Percentiles rank a stretch among this genome's conserved stretches.
phyloP scores from a whole-genome alignment of 2,797 vertebrate genomes.

The Amblyopsis hoosieri region DNA sequence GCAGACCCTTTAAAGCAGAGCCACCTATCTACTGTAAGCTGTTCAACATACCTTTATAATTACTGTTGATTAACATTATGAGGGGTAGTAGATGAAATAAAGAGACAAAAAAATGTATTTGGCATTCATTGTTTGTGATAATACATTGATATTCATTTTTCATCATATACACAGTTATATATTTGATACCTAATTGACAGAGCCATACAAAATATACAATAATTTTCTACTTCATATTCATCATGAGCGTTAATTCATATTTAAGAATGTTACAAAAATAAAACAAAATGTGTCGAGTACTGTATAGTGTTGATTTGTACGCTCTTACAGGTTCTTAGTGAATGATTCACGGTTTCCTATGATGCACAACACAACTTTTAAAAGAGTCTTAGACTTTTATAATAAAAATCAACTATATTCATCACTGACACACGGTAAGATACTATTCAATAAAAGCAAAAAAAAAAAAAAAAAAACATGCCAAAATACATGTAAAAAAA shows the following conservation, averaged over 20 bases:
- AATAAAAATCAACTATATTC: slow-evolving; percentile 78
- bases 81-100: slow-evolving; percentile 36
- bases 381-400: slow-evolving; percentile 80
- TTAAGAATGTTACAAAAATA: slow-evolving; percentile 61
- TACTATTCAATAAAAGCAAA: slow-evolving; percentile 77
- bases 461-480: slow-evolving; percentile 82
- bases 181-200: slow-evolving; percentile 59
- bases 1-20: slow-evolving; percentile 9
- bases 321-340: slow-evolving; percentile 85
- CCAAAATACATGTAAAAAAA: slow-evolving; percentile 86
- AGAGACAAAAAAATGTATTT: slow-evolving; percentile 67
- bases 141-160: slow-evolving; percentile 62
- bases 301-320: slow-evolving; percentile 68
- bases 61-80: slow-evolving; percentile 5
- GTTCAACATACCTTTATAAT: slow-evolving; percentile 1
- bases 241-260: slow-evolving; percentile 50
- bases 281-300: slow-evolving; percentile 61
- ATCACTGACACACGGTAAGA: slow-evolving; percentile 83
- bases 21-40: background rate
- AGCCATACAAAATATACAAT: slow-evolving; percentile 76
- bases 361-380: slow-evolving; percentile 72
- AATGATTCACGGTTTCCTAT: slow-evolving; percentile 78
- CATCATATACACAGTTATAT: slow-evolving; percentile 67
- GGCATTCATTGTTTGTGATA: slow-evolving; percentile 74
- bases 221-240: slow-evolving; percentile 54